Evolutionary conservation across 2,888 invertebrate species (phyloP).

Genomic region (Zygothrica quintamaculata): DNA sequence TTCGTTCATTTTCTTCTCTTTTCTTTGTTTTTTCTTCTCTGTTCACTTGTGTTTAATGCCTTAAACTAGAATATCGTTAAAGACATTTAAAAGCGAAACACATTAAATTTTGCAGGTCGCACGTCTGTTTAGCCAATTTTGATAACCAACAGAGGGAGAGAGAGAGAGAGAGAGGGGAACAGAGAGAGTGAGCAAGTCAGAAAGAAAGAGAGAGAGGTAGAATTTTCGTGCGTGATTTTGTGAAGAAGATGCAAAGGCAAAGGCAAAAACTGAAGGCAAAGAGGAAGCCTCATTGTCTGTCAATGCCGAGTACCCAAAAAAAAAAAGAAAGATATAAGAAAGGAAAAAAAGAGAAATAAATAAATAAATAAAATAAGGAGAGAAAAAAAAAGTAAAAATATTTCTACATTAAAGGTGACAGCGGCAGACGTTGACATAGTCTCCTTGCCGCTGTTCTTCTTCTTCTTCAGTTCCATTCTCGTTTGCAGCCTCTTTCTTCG

Average conservation of each 20-base stretch:
- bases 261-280: no score
- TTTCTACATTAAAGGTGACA: constrained; percentile 77
- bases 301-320: constrained; percentile 30
- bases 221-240: constrained; percentile 26
- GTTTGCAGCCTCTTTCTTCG: background rate
- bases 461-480: constrained; percentile 2
- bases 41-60: no score
- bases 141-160: constrained; percentile 52
- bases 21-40: no score
- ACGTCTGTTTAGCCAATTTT: constrained; percentile 55
- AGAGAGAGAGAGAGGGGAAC: no score
- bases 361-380: no score
- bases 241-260: no score
- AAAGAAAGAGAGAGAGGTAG: no score
- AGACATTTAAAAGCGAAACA: constrained; percentile 12
- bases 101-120: constrained; percentile 33
- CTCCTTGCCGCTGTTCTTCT: no score
- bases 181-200: no score
- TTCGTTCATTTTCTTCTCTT: no score
- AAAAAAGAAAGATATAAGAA: constrained; percentile 5
- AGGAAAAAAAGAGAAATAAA: no score
- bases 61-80: constrained; percentile 24
- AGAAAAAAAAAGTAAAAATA: constrained; percentile 51
- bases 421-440: constrained; percentile 63
- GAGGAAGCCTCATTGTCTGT: constrained; percentile 54